Percentiles rank a stretch among this genome's conserved stretches.
These are phyloP conservation scores for Hybos culiciformis DNA, from an alignment of 2,888 invertebrate species.

Conservation along the genomic window DNA sequence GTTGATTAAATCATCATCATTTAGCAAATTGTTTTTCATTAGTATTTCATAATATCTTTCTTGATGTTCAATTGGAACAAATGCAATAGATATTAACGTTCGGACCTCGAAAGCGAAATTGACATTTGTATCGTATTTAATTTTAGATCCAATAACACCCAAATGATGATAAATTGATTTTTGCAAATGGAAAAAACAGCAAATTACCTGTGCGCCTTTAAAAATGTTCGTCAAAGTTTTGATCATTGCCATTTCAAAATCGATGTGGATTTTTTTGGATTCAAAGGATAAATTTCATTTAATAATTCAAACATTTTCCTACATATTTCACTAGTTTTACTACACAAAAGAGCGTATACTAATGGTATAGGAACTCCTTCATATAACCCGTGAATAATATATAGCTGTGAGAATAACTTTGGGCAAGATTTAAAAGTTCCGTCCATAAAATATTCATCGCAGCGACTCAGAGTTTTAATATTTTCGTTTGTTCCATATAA, in stretches of 20 bases:
- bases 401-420: background rate
- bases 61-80: background rate
- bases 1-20: background rate
- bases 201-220: background rate
- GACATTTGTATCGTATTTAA: background rate
- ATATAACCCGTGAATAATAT: slow-evolving; percentile 1
- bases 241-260: background rate
- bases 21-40: background rate
- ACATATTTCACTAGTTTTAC: background rate
- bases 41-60: slow-evolving; percentile 1
- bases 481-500: background rate
- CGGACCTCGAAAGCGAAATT: background rate
- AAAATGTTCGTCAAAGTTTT: background rate
- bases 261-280: background rate
- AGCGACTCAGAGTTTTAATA: background rate
- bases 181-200: background rate
- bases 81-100: background rate
- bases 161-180: background rate
- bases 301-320: background rate
- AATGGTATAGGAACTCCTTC: background rate
- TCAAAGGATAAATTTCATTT: background rate
- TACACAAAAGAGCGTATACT: background rate
- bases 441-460: background rate
- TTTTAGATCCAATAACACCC: background rate
- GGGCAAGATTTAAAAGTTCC: slow-evolving; percentile 1